Conservation (phyloP, 2,797 vertebrate genomes). For the Xyrichtys novacula region DNA sequence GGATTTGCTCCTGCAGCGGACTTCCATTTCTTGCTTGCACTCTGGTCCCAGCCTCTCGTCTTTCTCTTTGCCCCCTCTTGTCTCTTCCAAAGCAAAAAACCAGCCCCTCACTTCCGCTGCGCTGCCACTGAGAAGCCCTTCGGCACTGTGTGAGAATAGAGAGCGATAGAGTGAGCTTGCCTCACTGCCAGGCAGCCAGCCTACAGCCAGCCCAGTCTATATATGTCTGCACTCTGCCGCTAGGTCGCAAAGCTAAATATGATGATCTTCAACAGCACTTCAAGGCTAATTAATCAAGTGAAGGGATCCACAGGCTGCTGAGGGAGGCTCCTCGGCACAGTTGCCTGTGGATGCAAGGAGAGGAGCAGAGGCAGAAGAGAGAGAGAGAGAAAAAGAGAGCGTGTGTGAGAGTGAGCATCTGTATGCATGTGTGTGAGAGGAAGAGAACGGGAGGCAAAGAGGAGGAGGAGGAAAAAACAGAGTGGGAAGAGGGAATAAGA, state of each 20-base stretch:
- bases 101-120: conserved; percentile 69
- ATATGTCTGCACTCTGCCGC: conserved; percentile 69
- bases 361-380: conserved; percentile 25
- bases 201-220: conserved; percentile 69
- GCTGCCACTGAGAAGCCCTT: conserved; percentile 64
- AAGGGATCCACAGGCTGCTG: conserved; percentile 69
- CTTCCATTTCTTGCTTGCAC: conserved; percentile 63
- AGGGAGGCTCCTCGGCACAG: conserved; percentile 57
- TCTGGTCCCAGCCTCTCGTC: conserved; percentile 48
- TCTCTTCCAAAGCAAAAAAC: conserved; percentile 68
- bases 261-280: conserved; percentile 79
- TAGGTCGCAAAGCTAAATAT: conserved; percentile 75
- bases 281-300: conserved; percentile 81
- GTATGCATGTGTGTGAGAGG: conserved; percentile 47
- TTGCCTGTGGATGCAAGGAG: conserved; percentile 62
- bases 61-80: conserved; percentile 48
- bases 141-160: conserved; percentile 66
- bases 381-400: conserved; percentile 16
- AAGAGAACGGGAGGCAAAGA: conserved; percentile 49
- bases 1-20: conserved; percentile 61
- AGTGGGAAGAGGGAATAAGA: conserved; percentile 67
- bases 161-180: conserved; percentile 65
- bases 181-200: conserved; percentile 60
- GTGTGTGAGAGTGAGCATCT: conserved; percentile 36
- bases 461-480: conserved; percentile 53